Percentiles rank a stretch among this genome's conserved stretches.
These are phyloP conservation scores for Abrostola tripartita DNA, from an alignment of 2,888 invertebrate genomes.

Conservation along the genomic window DNA sequence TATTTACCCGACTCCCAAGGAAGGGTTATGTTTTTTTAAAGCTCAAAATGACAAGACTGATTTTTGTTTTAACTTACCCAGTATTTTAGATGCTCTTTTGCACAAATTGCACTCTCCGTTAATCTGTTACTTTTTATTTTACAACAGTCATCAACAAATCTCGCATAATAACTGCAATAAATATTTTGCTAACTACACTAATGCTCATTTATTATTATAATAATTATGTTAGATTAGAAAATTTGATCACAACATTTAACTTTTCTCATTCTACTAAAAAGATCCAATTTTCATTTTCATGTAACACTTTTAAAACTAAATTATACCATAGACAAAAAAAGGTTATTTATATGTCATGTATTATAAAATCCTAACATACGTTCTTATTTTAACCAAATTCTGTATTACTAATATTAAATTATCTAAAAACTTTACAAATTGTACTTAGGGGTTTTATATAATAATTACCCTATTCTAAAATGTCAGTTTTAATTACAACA, in stretches of 20 bases:
- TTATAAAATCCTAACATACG: not conserved
- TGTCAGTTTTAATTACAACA: not conserved
- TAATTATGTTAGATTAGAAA: not conserved
- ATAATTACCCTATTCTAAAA: not conserved
- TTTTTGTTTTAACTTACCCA: too few relatives aligned
- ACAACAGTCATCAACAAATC: too few relatives aligned
- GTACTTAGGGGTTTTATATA: not conserved
- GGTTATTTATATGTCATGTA: not conserved
- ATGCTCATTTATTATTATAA: not conserved
- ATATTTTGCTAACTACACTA: too few relatives aligned
- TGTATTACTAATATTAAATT: not conserved
- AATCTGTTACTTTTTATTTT: too few relatives aligned
- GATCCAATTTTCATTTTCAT: slow-evolving; percentile 3
- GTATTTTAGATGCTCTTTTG: too few relatives aligned
- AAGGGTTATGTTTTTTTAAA: too few relatives aligned
- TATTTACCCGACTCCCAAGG: too few relatives aligned
- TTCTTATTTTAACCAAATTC: not conserved
- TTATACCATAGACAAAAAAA: slow-evolving; percentile 26
- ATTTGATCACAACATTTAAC: not conserved
- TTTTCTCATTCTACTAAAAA: slow-evolving; percentile 11
- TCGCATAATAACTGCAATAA: too few relatives aligned
- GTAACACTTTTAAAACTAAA: slow-evolving; percentile 18
- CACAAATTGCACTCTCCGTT: too few relatives aligned
- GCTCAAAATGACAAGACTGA: too few relatives aligned
- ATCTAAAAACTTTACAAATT: not conserved